Percentiles rank a stretch among this genome's conserved stretches.
Conservation (phyloP, 2,888 invertebrate genomes). For the Trachelus troglodyta region DNA sequence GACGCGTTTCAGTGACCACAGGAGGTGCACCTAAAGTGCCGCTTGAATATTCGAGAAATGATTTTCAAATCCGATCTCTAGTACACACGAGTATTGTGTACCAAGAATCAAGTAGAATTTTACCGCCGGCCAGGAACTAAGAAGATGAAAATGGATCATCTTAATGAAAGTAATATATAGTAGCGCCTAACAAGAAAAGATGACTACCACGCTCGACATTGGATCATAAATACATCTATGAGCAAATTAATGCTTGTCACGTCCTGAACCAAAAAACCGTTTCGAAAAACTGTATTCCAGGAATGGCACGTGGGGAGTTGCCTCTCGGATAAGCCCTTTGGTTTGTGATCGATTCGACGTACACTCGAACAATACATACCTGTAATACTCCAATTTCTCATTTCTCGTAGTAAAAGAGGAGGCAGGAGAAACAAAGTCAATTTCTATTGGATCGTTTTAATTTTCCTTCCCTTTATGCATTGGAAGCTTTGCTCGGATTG, state of each 20-base stretch:
- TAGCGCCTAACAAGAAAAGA: background rate
- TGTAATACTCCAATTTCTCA: background rate
- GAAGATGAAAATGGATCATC: background rate
- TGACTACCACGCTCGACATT: background rate
- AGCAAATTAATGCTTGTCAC: background rate
- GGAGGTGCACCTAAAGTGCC: background rate
- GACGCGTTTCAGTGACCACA: background rate
- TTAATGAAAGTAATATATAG: background rate
- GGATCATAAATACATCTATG: background rate
- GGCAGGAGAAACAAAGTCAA: background rate
- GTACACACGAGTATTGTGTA: background rate
- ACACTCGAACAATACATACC: background rate
- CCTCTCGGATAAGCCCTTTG: background rate
- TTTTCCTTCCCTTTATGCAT: background rate
- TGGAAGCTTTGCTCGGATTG: background rate
- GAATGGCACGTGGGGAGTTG: background rate
- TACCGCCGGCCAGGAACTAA: background rate
- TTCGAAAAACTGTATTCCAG: background rate
- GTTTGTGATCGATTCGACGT: background rate
- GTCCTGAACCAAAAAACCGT: background rate
- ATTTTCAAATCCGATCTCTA: background rate
- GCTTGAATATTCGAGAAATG: background rate
- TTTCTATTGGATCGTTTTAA: background rate
- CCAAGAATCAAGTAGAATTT: background rate
- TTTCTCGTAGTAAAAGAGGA: background rate